A percentile compares a stretch with the other conserved stretches of the same genome.
Evolutionary conservation across 2,888 invertebrate genomes (phyloP).

Genomic region (Melanostoma scalare): DNA sequence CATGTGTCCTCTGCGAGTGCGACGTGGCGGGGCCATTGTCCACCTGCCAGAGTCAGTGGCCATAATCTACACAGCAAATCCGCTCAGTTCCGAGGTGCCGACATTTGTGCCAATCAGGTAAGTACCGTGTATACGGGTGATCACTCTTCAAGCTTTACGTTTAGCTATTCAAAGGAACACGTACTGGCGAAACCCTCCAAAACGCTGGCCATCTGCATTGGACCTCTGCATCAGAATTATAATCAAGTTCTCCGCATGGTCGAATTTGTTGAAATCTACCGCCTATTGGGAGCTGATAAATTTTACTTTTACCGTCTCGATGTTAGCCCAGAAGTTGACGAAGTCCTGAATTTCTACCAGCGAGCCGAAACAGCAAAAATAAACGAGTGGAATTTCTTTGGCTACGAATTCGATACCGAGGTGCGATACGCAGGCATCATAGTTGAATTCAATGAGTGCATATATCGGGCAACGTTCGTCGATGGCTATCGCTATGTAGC

Average conservation of each 20-base stretch:
- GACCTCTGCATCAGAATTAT: constrained; percentile 82
- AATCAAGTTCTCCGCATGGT: constrained; percentile 81
- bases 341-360: constrained; percentile 80
- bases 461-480: constrained; percentile 92
- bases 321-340: constrained; percentile 78
- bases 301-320: constrained; percentile 83
- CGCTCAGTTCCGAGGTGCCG: constrained; percentile 78
- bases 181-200: constrained; percentile 75
- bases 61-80: constrained; percentile 77
- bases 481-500: constrained; percentile 89
- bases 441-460: constrained; percentile 95
- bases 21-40: constrained; percentile 56
- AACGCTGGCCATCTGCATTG: constrained; percentile 81
- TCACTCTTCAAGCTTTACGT: constrained; percentile 49
- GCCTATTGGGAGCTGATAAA: constrained; percentile 81
- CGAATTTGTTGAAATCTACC: constrained; percentile 83
- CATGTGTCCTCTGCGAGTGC: constrained; percentile 78
- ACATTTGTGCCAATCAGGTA: constrained; percentile 80
- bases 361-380: constrained; percentile 78
- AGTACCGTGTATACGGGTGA: constrained; percentile 47
- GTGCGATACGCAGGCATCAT: constrained; percentile 88
- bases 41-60: constrained; percentile 79
- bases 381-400: constrained; percentile 81
- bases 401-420: constrained; percentile 78
- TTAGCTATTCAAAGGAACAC: constrained; percentile 71